Base-by-base conservation (phyloP, 2,797 vertebrate genomes). In the Furcifer pardalis region DNA sequence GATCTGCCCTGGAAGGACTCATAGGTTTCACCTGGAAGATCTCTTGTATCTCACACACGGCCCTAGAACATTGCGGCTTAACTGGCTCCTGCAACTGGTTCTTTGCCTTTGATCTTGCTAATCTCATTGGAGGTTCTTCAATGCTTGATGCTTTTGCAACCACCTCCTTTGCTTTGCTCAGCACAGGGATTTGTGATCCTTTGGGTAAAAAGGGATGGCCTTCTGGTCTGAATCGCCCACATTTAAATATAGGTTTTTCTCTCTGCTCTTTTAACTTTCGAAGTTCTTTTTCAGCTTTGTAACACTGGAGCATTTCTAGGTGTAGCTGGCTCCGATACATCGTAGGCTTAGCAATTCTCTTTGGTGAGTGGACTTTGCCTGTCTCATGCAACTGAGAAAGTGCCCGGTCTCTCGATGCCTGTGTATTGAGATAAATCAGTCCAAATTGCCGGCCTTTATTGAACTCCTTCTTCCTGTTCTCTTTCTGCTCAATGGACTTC, bases 211-310 rank as follows among this genome's bases (percentile, higher is more conserved):
- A 91, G 0, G 35, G 89, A 17, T 96, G 87, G 0, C 27, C 63
- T 23, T 96, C 94, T 2, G 97, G 97, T 79, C 94, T 97, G 85
- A 97, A 99, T 1, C 97, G 87, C 0, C 98, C 97, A 0, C 96
- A 97, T 92, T 97, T 99, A 91, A 99, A 99, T 0, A 97, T 88
- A 46, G 96, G 96, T 80, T 93, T 97, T 60, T 97, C 97, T 59
- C 97, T 94, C 79, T 96, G 97, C 80, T 97, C 97, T 80, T 96
- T 98, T 89, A 98, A 94, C 49, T 97, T 99, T 69, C 97, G 92
- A 3, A 98, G 96, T 10, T 96, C 94, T 83, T 99, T 99, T 1
- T 97, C 96, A 37, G 97, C 98, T 88, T 98, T 98, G 94, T 97
- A 99, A 65, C 97, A 97, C 74, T 96, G 95, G 0, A 99, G 97